Evolutionary conservation across 2,113 vertebrate species (phyloP).

Genomic region (Alligator mississippiensis): DNA sequence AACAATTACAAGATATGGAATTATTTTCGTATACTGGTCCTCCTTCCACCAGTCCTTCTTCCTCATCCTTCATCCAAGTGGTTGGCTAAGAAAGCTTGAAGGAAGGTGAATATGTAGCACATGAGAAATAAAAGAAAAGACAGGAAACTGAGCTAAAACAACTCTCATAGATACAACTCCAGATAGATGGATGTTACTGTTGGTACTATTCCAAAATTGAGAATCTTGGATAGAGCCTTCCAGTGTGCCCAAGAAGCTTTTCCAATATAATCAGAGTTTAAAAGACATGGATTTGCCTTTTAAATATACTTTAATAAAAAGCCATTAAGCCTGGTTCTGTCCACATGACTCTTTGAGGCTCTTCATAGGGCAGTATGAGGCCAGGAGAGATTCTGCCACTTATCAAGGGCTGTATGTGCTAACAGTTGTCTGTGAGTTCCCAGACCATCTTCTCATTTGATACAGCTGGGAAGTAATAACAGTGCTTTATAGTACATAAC

Average conservation of each 20-base stretch:
- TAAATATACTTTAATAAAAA: fast-evolving
- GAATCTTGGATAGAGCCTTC: neutral
- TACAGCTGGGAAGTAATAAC: no score
- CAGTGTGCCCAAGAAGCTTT: fast-evolving
- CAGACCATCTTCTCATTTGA: no score
- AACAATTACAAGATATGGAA: fast-evolving
- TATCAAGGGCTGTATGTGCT: fast-evolving
- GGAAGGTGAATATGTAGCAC: neutral
- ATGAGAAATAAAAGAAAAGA: slow-evolving; percentile 10
- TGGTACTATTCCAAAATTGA: neutral
- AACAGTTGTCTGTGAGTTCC: no score
- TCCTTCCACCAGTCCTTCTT: neutral
- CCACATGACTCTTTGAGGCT: fast-evolving
- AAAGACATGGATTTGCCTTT: neutral
- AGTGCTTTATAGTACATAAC: no score
- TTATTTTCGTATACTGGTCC: neutral
- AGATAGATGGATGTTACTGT: neutral
- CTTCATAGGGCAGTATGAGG: neutral
- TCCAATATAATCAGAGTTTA: neutral
- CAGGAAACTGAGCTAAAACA: slow-evolving; percentile 21
- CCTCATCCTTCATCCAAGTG: neutral
- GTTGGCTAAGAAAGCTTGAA: neutral
- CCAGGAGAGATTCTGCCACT: neutral
- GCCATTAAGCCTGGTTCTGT: neutral
- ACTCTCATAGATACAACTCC: neutral